phyloP scores from a whole-genome alignment of 1,140 invertebrate genomes.

The Hycleus cichorii region DNA sequence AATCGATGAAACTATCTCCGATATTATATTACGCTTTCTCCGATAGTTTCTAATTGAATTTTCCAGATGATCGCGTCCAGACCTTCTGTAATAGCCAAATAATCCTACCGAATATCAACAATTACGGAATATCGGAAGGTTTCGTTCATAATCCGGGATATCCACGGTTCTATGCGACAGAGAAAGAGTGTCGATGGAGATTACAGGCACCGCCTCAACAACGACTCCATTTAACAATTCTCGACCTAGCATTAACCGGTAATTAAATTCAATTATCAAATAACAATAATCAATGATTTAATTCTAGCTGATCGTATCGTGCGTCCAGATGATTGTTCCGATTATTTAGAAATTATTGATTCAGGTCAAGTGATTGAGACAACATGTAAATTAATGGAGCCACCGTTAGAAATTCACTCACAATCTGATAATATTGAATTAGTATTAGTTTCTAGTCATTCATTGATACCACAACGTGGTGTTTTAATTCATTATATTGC shows the following conservation, averaged over 20 bases:
- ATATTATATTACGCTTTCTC: too few relatives aligned
- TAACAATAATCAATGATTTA: too few relatives aligned
- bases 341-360: constrained; percentile 32
- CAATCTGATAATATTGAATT: constrained; percentile 29
- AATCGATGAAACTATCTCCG: too few relatives aligned
- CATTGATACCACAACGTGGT: constrained; percentile 27
- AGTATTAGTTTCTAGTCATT: constrained; percentile 24
- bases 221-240: constrained; percentile 45
- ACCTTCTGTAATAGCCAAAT: constrained; percentile 51
- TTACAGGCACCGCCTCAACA: constrained; percentile 46
- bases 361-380: constrained; percentile 28
- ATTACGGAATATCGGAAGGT: constrained; percentile 41
- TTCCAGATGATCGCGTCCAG: constrained; percentile 30
- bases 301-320: constrained; percentile 20
- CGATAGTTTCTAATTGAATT: background rate
- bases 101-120: constrained; percentile 38
- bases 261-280: constrained; percentile 8
- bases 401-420: constrained; percentile 26
- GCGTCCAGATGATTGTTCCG: constrained; percentile 23
- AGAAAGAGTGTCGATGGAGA: constrained; percentile 47
- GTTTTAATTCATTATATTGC: constrained; percentile 42
- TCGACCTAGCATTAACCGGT: constrained; percentile 54
- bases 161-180: constrained; percentile 54
- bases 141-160: constrained; percentile 56
- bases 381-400: constrained; percentile 30